A percentile compares a stretch with the other conserved stretches of the same genome.
Evolutionary conservation across 2,113 vertebrate genomes (phyloP).

Genomic region (Choloepus hoffmanni): DNA sequence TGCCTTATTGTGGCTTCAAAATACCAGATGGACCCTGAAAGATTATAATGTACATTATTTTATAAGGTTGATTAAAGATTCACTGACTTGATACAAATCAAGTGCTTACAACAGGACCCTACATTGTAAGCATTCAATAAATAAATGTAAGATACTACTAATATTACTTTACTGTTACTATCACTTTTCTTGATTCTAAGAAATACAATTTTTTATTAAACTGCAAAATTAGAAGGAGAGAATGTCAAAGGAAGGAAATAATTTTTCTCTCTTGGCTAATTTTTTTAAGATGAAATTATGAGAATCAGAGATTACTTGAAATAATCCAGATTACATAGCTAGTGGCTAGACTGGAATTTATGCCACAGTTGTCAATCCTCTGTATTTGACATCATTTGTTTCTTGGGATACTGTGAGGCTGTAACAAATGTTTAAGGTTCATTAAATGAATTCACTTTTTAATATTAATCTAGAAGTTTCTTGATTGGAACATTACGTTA

Average conservation of each 20-base stretch:
- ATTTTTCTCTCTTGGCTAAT: background rate
- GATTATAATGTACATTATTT: background rate
- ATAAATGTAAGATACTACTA: background rate
- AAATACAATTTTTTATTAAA: slow-evolving; percentile 13
- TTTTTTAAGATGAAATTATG: slow-evolving; percentile 1
- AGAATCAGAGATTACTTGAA: background rate
- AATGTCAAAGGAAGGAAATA: slow-evolving; percentile 13
- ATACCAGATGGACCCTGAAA: background rate
- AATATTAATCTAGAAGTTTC: slow-evolving; percentile 21
- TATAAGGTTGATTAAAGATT: slow-evolving; percentile 10
- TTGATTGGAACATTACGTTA: background rate
- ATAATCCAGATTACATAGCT: background rate
- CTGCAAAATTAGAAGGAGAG: background rate
- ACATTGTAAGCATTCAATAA: background rate
- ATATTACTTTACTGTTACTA: background rate
- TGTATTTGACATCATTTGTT: background rate
- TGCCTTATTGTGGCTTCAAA: background rate
- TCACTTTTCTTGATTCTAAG: background rate
- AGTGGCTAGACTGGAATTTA: background rate
- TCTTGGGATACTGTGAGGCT: background rate
- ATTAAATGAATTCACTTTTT: background rate
- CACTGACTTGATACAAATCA: background rate
- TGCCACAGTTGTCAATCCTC: background rate
- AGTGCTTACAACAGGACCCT: background rate
- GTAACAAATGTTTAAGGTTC: background rate